Conservation (phyloP, 2,797 vertebrate genomes). For the Pyrrhura leucotis region DNA sequence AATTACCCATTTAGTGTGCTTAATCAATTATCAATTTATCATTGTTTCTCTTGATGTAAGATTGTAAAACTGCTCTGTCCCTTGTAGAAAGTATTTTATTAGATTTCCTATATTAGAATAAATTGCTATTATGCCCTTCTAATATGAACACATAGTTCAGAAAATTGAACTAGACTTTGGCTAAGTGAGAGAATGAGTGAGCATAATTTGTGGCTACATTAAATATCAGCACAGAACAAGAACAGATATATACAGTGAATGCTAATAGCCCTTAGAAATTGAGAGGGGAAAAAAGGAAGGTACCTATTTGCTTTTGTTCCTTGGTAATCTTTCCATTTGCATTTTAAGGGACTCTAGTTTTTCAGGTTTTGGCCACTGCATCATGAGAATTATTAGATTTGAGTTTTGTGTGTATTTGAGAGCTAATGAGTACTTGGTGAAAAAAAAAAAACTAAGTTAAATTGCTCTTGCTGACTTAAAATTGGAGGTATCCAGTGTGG, state of each 20-base stretch:
- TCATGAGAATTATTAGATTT: conserved; percentile 32
- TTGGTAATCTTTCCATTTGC: conserved; percentile 66
- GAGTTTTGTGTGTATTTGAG: conserved; percentile 6
- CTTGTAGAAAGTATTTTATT: conserved; percentile 61
- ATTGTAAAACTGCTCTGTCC: conserved; percentile 48
- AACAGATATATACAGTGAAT: conserved; percentile 73
- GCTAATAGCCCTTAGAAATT: conserved; percentile 75
- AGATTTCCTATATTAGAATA: conserved; percentile 58
- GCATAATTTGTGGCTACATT: conserved; percentile 74
- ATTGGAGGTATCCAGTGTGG: neutral
- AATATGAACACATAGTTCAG: conserved; percentile 72
- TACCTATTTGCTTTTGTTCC: conserved; percentile 77
- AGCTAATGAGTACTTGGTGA: neutral
- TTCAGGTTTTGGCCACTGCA: conserved; percentile 29
- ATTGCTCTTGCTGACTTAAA: conserved; percentile 14
- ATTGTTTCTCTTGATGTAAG: conserved; percentile 60
- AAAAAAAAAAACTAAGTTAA: neutral
- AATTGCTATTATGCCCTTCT: conserved; percentile 68
- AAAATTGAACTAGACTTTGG: conserved; percentile 78
- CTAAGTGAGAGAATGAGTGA: conserved; percentile 69
- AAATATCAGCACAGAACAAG: conserved; percentile 68
- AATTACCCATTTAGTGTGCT: conserved; percentile 25
- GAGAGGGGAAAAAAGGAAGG: conserved; percentile 69
- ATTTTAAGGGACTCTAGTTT: conserved; percentile 53
- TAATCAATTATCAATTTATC: conserved; percentile 59